Percentiles rank a stretch among this genome's conserved stretches.
phyloP scores from a whole-genome alignment of 2,113 vertebrate genomes.

The Strigops habroptila region DNA sequence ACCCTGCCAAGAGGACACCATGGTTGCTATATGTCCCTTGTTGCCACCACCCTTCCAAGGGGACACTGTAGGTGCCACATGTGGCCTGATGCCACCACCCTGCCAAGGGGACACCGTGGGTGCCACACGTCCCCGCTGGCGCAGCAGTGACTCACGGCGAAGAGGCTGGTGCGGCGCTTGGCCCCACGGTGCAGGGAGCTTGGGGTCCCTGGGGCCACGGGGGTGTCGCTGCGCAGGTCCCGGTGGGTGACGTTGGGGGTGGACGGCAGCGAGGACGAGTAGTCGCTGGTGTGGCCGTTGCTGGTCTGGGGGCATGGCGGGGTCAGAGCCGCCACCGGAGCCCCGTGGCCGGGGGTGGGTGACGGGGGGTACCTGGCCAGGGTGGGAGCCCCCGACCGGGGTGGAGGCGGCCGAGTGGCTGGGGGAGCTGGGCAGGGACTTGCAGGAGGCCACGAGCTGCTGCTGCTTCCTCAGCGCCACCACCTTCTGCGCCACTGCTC shows the following conservation, averaged over 20 bases:
- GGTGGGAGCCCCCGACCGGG: constrained; percentile 73
- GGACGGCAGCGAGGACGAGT: constrained; percentile 90
- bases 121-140: accelerated
- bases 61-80: too few relatives aligned
- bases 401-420: constrained; percentile 91
- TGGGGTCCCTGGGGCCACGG: constrained; percentile 63
- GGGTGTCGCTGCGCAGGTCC: constrained; percentile 82
- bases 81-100: background rate
- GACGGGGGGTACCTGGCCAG: background rate
- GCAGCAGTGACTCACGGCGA: constrained; percentile 76
- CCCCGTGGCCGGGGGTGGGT: accelerated
- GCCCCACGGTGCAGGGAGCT: constrained; percentile 83
- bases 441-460: constrained; percentile 88
- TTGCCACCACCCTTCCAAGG: background rate
- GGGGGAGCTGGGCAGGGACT: constrained; percentile 92
- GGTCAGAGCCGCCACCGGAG: background rate
- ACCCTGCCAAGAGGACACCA: background rate
- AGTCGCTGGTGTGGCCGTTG: constrained; percentile 87
- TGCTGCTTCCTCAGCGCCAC: constrained; percentile 86
- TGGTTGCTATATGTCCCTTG: accelerated
- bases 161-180: constrained; percentile 92
- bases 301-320: constrained; percentile 73
- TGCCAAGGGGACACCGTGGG: background rate
- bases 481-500: constrained; percentile 88
- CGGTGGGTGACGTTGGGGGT: constrained; percentile 91